Evolutionary conservation across 1,140 invertebrate species (phyloP).

Genomic region (Meteorus sp.): DNA sequence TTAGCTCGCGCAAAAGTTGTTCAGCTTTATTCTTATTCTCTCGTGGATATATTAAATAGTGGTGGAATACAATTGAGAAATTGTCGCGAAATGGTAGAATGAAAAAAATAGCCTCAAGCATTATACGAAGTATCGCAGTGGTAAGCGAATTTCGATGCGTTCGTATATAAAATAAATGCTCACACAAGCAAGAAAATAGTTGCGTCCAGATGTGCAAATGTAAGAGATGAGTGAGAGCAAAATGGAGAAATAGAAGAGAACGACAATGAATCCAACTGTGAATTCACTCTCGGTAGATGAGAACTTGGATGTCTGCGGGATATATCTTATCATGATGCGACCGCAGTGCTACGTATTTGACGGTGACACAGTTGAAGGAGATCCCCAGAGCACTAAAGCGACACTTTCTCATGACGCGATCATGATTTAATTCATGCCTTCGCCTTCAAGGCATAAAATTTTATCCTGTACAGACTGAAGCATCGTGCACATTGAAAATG

Average conservation of each 20-base stretch:
- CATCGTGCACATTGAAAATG: no score
- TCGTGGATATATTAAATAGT: conserved; percentile 9
- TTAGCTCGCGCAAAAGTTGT: conserved; percentile 26
- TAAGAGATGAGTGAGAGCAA: not conserved
- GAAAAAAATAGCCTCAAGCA: conserved; percentile 1
- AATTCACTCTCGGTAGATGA: conserved; percentile 10
- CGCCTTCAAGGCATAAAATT: not conserved
- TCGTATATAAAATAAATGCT: conserved; percentile 1
- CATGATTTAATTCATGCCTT: conserved; percentile 6
- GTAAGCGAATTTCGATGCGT: conserved; percentile 19
- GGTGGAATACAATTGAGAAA: conserved; percentile 17
- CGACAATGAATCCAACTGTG: no score
- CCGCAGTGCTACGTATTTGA: not conserved
- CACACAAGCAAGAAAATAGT: no score
- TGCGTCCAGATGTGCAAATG: not conserved
- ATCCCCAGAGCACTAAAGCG: not conserved
- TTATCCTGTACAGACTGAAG: no score
- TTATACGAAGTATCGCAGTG: no score
- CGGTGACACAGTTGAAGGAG: not conserved
- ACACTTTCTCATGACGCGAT: not conserved
- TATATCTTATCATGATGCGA: conserved; percentile 14
- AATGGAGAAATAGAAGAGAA: no score
- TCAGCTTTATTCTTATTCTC: not conserved
- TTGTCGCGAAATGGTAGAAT: not conserved
- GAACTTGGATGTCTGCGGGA: not conserved